Conservation (phyloP, 2,888 invertebrate species). For the Trissonchulus sp. region DNA sequence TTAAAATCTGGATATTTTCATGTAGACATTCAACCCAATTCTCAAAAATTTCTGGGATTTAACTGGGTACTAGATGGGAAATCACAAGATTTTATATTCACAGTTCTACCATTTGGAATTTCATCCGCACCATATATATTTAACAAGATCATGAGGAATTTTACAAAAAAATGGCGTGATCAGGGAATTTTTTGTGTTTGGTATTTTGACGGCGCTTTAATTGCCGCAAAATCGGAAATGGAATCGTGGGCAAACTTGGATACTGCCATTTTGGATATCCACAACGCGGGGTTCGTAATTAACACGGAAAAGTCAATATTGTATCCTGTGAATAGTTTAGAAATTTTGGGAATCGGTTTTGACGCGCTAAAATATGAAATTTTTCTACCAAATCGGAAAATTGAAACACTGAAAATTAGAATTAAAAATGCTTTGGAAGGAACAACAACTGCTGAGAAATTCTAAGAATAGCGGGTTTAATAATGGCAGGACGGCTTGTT, state of each 20-base stretch:
- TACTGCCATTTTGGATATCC: neutral
- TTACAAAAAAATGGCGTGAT: conserved; percentile 7
- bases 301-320: neutral
- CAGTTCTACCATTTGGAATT: conserved; percentile 9
- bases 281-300: conserved; percentile 11
- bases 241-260: neutral
- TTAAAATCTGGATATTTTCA: conserved; percentile 17
- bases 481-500: neutral
- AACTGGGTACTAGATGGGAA: neutral
- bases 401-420: no score
- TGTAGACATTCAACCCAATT: conserved; percentile 1
- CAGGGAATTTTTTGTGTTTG: conserved; percentile 10
- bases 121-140: conserved; percentile 15
- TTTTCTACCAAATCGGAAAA: neutral
- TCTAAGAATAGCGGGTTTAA: neutral
- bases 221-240: neutral
- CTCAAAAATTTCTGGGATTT: neutral
- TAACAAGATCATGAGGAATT: conserved; percentile 3
- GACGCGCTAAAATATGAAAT: neutral
- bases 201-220: conserved; percentile 8
- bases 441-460: neutral
- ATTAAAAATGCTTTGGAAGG: no score
- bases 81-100: conserved; percentile 1
- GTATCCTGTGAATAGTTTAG: neutral
- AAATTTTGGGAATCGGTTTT: neutral